Evolutionary conservation across 2,888 invertebrate genomes (phyloP), one percentile per base, ranked within the genome.

Genomic region (Acrobasis suavella): DNA sequence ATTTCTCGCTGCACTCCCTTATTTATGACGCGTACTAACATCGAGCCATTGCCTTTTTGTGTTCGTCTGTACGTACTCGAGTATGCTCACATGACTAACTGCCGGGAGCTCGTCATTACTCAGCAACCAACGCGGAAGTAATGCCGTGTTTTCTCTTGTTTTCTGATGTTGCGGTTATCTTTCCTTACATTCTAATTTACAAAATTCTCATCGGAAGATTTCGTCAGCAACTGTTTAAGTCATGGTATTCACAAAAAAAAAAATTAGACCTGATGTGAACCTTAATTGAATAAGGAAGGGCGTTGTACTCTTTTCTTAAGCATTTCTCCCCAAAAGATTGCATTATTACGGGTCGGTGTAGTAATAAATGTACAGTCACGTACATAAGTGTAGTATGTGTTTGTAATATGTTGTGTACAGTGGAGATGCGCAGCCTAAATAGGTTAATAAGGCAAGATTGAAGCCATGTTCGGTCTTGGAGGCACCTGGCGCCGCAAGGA

Each of bases 1-100:
- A 63, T 62, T 62, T 62, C 62, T 65, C 61, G 50, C 16, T 56
- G 63, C 62, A 50, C 50, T 60, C 37, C 46, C 17, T 54, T 52
- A 61, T 61, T 61, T 61, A 61, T 46, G 61, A 51, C 60, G 54
- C 32, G 46, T n/a, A 42, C 56, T 56, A 56, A 52, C 61, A 46
- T 52, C 16, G 9, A 17, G 17, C 50, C 39, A 42, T 52, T 46
- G 51, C 52, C 42, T 60, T 52, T 32, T 38, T 37, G 32, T 37
- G 22, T 49, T 37, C 58, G 50, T 39, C 38, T 55, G 55, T 55
- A 55, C 55, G 32, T 32, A 32, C 8, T 32, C 32, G 32, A 32
- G 42, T 42, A 12, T 14, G 12, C 42, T 17, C 56, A 17, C 56
- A 42, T 56, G 56, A 56, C 56, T 38, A 55, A 55, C 56, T 39